These are phyloP conservation scores for Nannobrachium achirus DNA, from an alignment of 2,113 vertebrate species.

Conservation along the genomic window DNA sequence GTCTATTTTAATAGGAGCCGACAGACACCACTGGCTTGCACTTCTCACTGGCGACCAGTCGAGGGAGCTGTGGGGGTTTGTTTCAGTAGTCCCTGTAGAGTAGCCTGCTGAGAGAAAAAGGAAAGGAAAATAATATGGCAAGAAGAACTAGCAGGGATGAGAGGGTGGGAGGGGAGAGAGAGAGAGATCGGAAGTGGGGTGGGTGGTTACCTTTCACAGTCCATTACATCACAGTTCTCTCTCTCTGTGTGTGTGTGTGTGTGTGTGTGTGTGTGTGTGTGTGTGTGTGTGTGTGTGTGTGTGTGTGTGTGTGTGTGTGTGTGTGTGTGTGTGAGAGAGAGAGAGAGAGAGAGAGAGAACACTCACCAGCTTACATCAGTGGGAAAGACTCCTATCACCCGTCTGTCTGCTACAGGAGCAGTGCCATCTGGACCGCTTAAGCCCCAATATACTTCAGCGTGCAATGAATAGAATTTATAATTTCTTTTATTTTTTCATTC, in stretches of 20 bases:
- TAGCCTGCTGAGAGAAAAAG: conserved; percentile 46
- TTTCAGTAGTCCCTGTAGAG: conserved; percentile 64
- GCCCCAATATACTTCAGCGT: too few species aligned
- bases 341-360: conserved; percentile 59
- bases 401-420: conserved; percentile 50
- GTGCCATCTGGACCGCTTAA: conserved; percentile 40
- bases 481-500: too few species aligned
- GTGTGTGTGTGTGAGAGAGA: too few species aligned
- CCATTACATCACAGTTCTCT: conserved; percentile 73
- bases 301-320: too few species aligned
- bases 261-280: too few species aligned
- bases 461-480: too few species aligned
- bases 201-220: conserved; percentile 67
- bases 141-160: conserved; percentile 41
- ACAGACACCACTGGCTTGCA: conserved; percentile 33
- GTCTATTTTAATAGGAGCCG: too few species aligned
- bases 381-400: conserved; percentile 66
- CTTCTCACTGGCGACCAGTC: conserved; percentile 36
- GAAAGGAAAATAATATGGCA: neutral
- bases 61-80: conserved; percentile 73
- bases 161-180: conserved; percentile 45
- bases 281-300: too few species aligned
- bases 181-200: conserved; percentile 41
- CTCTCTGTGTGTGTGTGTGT: too few species aligned
- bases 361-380: conserved; percentile 67